These are phyloP conservation scores for Otis tarda DNA, from an alignment of 2,113 vertebrate genomes.

Conservation along the genomic window DNA sequence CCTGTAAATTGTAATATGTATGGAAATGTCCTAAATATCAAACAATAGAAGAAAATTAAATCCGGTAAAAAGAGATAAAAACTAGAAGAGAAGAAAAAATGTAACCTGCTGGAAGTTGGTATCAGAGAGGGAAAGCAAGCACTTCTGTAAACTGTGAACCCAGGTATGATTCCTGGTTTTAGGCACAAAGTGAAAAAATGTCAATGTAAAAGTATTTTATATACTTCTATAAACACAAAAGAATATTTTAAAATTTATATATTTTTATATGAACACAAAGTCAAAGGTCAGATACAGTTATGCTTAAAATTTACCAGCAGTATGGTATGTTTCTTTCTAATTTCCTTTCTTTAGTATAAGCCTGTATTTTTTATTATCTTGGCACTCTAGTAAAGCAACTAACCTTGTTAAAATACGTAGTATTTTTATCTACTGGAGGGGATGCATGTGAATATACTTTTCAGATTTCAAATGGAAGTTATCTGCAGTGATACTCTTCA, in stretches of 20 bases:
- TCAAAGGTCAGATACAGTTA: background rate
- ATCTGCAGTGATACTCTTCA: slow-evolving; percentile 55
- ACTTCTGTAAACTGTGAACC: background rate
- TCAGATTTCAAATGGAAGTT: slow-evolving; percentile 44
- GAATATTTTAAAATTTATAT: background rate
- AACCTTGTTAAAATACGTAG: slow-evolving; percentile 2
- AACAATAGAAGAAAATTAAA: background rate
- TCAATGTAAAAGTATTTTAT: background rate
- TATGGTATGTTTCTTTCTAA: background rate
- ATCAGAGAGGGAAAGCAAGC: background rate
- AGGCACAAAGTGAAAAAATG: background rate
- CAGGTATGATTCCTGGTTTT: background rate
- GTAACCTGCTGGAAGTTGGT: background rate
- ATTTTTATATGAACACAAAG: background rate
- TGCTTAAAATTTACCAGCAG: slow-evolving; percentile 10
- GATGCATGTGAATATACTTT: slow-evolving; percentile 54
- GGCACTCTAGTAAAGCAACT: slow-evolving; percentile 57
- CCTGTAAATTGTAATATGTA: background rate
- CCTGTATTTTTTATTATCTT: slow-evolving; percentile 70
- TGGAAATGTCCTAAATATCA: background rate
- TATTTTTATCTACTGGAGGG: slow-evolving; percentile 60
- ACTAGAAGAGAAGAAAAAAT: background rate
- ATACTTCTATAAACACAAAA: background rate
- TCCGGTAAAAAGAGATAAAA: background rate
- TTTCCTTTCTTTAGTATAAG: slow-evolving; percentile 26